Evolutionary conservation across 1,140 invertebrate species (phyloP).

Genomic region (Drosophila parabipectinata): DNA sequence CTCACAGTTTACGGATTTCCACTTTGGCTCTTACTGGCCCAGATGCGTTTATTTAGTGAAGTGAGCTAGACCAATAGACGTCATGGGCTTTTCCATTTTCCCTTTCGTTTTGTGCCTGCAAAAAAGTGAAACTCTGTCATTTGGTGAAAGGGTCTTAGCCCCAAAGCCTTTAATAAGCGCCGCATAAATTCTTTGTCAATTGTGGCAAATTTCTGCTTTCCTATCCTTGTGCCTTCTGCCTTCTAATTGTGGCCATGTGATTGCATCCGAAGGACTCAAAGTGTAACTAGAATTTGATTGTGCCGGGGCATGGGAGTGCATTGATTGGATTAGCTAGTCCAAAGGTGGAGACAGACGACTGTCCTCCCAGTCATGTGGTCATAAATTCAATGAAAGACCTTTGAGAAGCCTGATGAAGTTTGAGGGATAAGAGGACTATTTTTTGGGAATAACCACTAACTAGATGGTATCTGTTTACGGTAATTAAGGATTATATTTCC

Average conservation of each 20-base stretch:
- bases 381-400: slow-evolving; percentile 31
- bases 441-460: not conserved
- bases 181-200: slow-evolving; percentile 80
- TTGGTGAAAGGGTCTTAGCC: slow-evolving; percentile 63
- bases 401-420: not conserved
- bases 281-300: slow-evolving; percentile 77
- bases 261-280: slow-evolving; percentile 40
- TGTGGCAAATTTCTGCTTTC: slow-evolving; percentile 64
- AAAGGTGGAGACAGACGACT: slow-evolving; percentile 6
- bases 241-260: slow-evolving; percentile 59
- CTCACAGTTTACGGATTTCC: not conserved
- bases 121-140: slow-evolving; percentile 64
- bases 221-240: slow-evolving; percentile 15
- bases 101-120: not conserved
- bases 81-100: slow-evolving; percentile 8
- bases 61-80: slow-evolving; percentile 5
- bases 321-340: slow-evolving; percentile 63
- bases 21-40: slow-evolving; percentile 13
- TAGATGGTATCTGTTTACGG: not conserved
- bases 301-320: slow-evolving; percentile 58
- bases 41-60: slow-evolving; percentile 59
- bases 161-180: slow-evolving; percentile 75
- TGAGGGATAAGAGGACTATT: not conserved
- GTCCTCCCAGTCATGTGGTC: slow-evolving; percentile 18
- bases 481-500: not conserved